Percentiles rank a stretch among this genome's conserved stretches.
These are phyloP conservation scores for Cylindroiulus punctatus DNA, from an alignment of 2,888 invertebrate species.

Conservation along the genomic window DNA sequence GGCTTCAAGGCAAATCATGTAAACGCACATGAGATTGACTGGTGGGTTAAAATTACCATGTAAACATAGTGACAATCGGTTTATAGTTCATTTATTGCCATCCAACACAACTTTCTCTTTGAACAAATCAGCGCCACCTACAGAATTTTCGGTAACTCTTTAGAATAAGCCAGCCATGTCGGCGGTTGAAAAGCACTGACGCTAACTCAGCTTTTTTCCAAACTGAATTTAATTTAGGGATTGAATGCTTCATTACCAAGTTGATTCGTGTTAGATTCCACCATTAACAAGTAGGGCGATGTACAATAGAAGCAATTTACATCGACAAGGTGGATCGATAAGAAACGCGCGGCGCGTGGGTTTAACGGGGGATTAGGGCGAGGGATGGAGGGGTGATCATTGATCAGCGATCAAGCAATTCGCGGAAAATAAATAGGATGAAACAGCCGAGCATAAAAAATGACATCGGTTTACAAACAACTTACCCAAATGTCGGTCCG, in stretches of 20 bases:
- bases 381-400: not conserved
- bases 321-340: conserved; percentile 32
- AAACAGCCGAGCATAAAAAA: not conserved
- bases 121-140: not conserved
- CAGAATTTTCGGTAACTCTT: not conserved
- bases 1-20: no score
- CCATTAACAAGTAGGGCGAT: conserved; percentile 30
- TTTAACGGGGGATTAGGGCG: conserved; percentile 31
- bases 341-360: not conserved
- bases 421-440: not conserved
- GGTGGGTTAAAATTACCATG: no score
- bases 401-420: not conserved
- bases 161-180: no score
- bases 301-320: conserved; percentile 43
- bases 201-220: conserved; percentile 2
- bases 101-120: no score
- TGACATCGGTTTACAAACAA: not conserved
- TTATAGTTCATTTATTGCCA: no score
- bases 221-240: conserved; percentile 28
- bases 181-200: not conserved
- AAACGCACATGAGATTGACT: no score
- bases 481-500: not conserved
- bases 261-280: conserved; percentile 43
- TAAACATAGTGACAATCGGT: no score
- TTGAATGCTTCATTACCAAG: conserved; percentile 41